Evolutionary conservation across 1,140 invertebrate genomes (phyloP).

Genomic region (Pogonomyrmex californicus): DNA sequence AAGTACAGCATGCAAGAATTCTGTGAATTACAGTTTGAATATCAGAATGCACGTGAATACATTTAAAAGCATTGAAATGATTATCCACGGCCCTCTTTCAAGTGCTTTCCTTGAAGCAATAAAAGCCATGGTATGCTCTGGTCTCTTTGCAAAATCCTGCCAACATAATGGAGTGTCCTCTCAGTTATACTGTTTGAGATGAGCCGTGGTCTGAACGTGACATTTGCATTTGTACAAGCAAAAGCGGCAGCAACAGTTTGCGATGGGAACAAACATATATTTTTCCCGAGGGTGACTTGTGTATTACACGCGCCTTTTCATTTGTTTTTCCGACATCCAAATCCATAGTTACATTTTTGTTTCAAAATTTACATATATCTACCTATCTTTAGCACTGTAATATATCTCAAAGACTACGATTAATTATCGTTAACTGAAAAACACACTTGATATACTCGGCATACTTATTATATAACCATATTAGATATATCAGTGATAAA

Average conservation of each 20-base stretch:
- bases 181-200: constrained; percentile 55
- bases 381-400: not conserved
- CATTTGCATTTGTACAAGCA: constrained; percentile 64
- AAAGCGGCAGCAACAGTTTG: constrained; percentile 65
- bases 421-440: not conserved
- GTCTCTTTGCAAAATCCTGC: constrained; percentile 34
- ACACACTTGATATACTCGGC: not conserved
- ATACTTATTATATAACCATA: not conserved
- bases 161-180: constrained; percentile 62
- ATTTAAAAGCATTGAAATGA: constrained; percentile 55
- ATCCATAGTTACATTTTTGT: constrained; percentile 28
- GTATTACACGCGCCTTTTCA: constrained; percentile 19
- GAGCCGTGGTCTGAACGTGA: constrained; percentile 62
- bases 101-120: constrained; percentile 52
- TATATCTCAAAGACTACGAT: not conserved
- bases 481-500: not conserved
- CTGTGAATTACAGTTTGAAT: constrained; percentile 23
- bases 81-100: constrained; percentile 49
- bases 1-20: not conserved
- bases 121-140: constrained; percentile 36
- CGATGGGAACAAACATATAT: constrained; percentile 42
- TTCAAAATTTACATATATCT: not conserved
- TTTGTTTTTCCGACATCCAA: constrained; percentile 30
- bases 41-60: constrained; percentile 35
- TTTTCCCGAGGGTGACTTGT: constrained; percentile 55